Percentiles rank a stretch among this genome's conserved stretches.
Conservation (phyloP, 2,888 invertebrate species). For the Rhagium mordax region DNA sequence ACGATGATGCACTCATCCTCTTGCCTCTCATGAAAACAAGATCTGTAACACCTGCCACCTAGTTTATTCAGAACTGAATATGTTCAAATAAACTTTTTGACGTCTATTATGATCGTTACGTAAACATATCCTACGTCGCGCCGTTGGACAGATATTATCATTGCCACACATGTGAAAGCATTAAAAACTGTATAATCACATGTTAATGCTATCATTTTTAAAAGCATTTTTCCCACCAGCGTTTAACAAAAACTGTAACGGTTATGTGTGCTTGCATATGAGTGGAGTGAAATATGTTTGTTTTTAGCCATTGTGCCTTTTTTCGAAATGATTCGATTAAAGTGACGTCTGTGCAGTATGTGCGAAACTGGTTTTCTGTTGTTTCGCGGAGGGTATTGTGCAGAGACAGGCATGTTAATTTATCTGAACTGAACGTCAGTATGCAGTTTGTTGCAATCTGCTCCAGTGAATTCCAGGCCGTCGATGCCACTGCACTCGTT, state of each 20-base stretch:
- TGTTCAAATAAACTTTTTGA: conserved; percentile 30
- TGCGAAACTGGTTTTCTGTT: conserved; percentile 10
- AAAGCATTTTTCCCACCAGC: conserved; percentile 9
- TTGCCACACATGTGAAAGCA: conserved; percentile 17
- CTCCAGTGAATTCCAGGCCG: conserved; percentile 10
- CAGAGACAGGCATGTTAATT: background rate
- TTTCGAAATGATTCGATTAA: background rate
- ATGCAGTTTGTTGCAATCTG: conserved; percentile 19
- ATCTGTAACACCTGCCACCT: conserved; percentile 22
- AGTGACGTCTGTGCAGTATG: background rate
- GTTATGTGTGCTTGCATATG: background rate
- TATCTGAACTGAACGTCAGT: conserved; percentile 13
- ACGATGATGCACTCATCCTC: background rate
- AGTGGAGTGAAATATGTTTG: background rate
- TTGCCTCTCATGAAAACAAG: conserved; percentile 14
- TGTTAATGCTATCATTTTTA: conserved; percentile 19
- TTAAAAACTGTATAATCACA: conserved; percentile 18
- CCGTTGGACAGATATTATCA: conserved; percentile 12
- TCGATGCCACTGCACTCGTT: conserved; percentile 10
- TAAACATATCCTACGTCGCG: conserved; percentile 17
- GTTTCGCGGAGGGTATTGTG: background rate
- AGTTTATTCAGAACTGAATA: conserved; percentile 4
- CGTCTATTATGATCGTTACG: conserved; percentile 4
- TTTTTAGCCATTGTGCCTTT: background rate
- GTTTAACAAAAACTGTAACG: conserved; percentile 1